Evolutionary conservation across 1,140 invertebrate species (phyloP), one percentile per base, ranked within the genome.

Genomic region (Drosophila azteca): DNA sequence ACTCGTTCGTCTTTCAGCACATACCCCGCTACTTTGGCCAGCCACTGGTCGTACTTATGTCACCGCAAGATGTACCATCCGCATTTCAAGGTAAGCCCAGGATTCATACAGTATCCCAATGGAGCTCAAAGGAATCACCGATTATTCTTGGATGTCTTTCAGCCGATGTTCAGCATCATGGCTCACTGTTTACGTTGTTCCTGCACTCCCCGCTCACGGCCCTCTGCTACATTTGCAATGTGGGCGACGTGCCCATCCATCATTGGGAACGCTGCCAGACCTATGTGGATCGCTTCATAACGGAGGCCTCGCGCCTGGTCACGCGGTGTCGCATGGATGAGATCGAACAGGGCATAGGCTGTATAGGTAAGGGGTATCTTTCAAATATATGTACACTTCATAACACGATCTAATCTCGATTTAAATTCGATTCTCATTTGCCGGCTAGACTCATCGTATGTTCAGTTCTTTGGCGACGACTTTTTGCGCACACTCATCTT

Each of bases 101-200:
- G 6, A 0, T 7, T 0, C 1, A 2, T 1, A 29, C 17, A 20
- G 17, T 11, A 1, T 3, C 3, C 35, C 5, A 0, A 5, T 5
- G 24, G 24, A 26, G 0, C 17, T 20, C 17, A 1, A 0, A 50
- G n/a, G 11, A 20, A n/a, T 2, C 0, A 13, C 13, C 31, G 1
- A n/a, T 6, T 15, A 1, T 15, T 0, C 22, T 20, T 29, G 1
- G 7, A 0, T 24, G 2, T 43, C n/a, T 50, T 57, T 0, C 53
- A 92, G 89, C 94, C 95, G 97, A 98, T 93, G 95, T 97, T 79
- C 95, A 97, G 90, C 95, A 97, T 91, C 97, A 97, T 90, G 98
- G 98, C 49, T 98, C 96, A 85, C 93, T 99, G 62, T 98, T 99
- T 92, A 99, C 98, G 26, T 93, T 99, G 79, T 99, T 99, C 93